Percentiles rank a stretch among this genome's conserved stretches.
Conservation (phyloP, 2,797 vertebrate species). For the Rhinatrema bivittatum region DNA sequence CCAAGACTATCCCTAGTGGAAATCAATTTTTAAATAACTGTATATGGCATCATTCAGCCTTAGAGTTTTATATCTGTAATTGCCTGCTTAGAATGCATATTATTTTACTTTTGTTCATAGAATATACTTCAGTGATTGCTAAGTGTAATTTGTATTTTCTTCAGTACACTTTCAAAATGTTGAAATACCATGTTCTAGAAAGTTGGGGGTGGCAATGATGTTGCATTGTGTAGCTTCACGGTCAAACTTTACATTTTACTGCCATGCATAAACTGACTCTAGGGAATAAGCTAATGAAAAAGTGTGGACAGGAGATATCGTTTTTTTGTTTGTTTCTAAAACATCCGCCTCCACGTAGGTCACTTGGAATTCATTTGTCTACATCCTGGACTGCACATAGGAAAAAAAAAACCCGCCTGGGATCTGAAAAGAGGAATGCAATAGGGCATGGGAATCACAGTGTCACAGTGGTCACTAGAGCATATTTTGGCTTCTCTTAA, state of each 20-base stretch:
- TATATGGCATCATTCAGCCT: too few species aligned
- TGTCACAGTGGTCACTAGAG: conserved; percentile 81
- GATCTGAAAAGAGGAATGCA: conserved; percentile 82
- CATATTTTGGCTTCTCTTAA: conserved; percentile 77
- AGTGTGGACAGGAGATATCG: conserved; percentile 67
- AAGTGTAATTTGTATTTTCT: too few species aligned
- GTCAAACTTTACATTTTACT: conserved; percentile 41
- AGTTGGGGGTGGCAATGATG: too few species aligned
- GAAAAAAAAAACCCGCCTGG: conserved; percentile 63
- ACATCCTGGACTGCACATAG: conserved; percentile 81
- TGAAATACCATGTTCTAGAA: too few species aligned
- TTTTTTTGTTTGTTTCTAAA: conserved; percentile 64
- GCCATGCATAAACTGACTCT: conserved; percentile 61
- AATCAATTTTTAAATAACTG: too few species aligned
- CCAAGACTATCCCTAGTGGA: too few species aligned
- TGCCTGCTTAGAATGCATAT: too few species aligned
- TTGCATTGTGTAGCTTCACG: conserved; percentile 37
- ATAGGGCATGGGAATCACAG: conserved; percentile 88
- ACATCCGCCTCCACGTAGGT: conserved; percentile 80
- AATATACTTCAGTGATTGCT: too few species aligned
- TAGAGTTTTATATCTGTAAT: too few species aligned
- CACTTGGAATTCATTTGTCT: conserved; percentile 87
- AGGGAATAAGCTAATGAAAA: conserved; percentile 70
- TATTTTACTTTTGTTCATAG: too few species aligned
- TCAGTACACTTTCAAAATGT: too few species aligned